Conservation (phyloP, 2,797 vertebrate species). For the Channallabes apus region DNA sequence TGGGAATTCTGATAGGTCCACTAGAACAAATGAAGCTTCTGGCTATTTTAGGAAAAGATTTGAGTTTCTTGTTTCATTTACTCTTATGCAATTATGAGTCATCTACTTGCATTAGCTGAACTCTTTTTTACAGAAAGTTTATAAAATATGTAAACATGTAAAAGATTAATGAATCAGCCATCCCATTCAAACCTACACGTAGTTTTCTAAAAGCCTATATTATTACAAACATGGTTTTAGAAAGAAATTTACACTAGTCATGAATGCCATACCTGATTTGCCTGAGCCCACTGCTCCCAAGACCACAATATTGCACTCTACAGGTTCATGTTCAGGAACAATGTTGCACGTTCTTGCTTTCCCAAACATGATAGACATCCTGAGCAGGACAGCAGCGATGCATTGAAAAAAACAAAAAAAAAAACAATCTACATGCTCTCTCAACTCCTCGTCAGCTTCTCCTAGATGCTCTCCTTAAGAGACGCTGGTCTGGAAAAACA, state of each 20-base stretch:
- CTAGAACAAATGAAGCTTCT: neutral
- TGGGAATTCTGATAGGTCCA: constrained; percentile 1
- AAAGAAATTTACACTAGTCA: neutral
- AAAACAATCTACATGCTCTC: neutral
- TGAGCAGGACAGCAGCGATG: constrained; percentile 38
- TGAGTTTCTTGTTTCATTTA: neutral
- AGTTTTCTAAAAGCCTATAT: neutral
- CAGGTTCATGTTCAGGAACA: constrained; percentile 66
- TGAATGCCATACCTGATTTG: constrained; percentile 82
- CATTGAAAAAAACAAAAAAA: constrained; percentile 1
- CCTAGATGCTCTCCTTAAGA: constrained; percentile 15
- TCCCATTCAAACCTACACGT: neutral
- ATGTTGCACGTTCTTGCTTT: constrained; percentile 70
- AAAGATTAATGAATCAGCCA: neutral
- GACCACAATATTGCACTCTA: constrained; percentile 85
- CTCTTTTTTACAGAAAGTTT: neutral
- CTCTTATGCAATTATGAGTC: neutral
- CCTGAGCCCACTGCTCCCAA: constrained; percentile 84
- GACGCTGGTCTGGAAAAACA: constrained; percentile 21
- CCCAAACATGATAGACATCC: constrained; percentile 81
- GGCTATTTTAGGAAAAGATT: neutral
- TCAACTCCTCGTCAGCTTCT: constrained; percentile 24
- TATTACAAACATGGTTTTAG: neutral
- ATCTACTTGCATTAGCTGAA: neutral
- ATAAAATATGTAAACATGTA: neutral